phyloP scores from a whole-genome alignment of 2,888 invertebrate genomes.

The Leucania comma region DNA sequence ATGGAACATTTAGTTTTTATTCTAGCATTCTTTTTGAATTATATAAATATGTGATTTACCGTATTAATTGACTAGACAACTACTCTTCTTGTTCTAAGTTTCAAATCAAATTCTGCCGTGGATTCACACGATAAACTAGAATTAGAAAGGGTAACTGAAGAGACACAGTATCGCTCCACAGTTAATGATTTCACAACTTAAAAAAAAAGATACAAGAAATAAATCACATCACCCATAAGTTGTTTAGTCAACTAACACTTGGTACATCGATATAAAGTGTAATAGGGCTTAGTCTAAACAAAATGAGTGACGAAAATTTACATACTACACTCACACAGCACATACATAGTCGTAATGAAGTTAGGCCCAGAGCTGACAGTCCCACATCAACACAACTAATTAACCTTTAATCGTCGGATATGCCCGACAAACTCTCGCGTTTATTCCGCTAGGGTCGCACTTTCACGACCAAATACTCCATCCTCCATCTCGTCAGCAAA shows the following conservation, averaged over 20 bases:
- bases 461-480: too few relatives aligned
- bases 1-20: conserved; percentile 74
- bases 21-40: conserved; percentile 62
- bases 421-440: too few relatives aligned
- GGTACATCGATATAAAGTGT: conserved; percentile 47
- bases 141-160: too few relatives aligned
- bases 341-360: conserved; percentile 53
- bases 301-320: conserved; percentile 66
- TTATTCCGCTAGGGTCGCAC: too few relatives aligned
- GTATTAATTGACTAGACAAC: conserved; percentile 39
- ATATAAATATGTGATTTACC: conserved; percentile 44
- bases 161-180: too few relatives aligned
- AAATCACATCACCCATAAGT: not conserved
- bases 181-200: too few relatives aligned
- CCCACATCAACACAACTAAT: conserved; percentile 48
- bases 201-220: too few relatives aligned
- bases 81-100: not conserved
- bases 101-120: conserved; percentile 4
- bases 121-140: not conserved
- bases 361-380: conserved; percentile 50
- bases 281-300: conserved; percentile 66
- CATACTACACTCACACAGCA: conserved; percentile 64
- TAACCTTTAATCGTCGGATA: conserved; percentile 7
- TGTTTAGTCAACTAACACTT: conserved; percentile 42
- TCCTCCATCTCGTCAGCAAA: too few relatives aligned